A percentile compares a stretch with the other conserved stretches of the same genome.
Evolutionary conservation across 2,113 vertebrate species (phyloP).

Genomic region (Ascaphus truei): DNA sequence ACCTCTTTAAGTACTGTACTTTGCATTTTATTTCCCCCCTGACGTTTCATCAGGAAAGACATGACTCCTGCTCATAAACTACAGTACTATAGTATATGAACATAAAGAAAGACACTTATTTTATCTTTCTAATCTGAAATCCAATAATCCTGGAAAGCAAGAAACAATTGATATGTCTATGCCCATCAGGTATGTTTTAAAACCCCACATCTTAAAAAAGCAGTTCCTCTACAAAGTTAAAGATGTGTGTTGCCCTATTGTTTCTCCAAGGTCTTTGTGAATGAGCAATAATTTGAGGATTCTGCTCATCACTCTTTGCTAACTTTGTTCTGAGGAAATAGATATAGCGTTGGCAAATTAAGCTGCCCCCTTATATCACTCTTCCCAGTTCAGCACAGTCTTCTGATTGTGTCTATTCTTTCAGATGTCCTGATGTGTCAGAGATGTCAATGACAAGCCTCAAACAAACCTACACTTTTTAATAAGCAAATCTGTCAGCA

Average conservation of each 20-base stretch:
- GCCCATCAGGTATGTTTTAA: constrained; percentile 65
- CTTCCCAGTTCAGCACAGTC: constrained; percentile 60
- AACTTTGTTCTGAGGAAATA: constrained; percentile 80
- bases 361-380: constrained; percentile 52
- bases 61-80: too few species aligned
- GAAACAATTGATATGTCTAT: constrained; percentile 74
- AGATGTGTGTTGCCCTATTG: constrained; percentile 58
- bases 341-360: constrained; percentile 84
- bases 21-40: too few species aligned
- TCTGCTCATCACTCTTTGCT: constrained; percentile 69
- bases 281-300: constrained; percentile 72
- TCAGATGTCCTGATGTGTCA: constrained; percentile 52
- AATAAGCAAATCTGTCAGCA: constrained; percentile 80
- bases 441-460: constrained; percentile 50
- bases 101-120: constrained; percentile 72
- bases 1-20: too few species aligned
- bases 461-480: constrained; percentile 62
- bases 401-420: constrained; percentile 63
- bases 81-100: constrained; percentile 60
- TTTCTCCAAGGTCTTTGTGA: constrained; percentile 66
- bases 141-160: constrained; percentile 77
- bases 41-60: too few species aligned
- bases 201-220: constrained; percentile 58
- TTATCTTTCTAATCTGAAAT: constrained; percentile 79
- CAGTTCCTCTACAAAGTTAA: constrained; percentile 66